phyloP scores from a whole-genome alignment of 2,113 vertebrate genomes.

The Andinoacara biseriatus region DNA sequence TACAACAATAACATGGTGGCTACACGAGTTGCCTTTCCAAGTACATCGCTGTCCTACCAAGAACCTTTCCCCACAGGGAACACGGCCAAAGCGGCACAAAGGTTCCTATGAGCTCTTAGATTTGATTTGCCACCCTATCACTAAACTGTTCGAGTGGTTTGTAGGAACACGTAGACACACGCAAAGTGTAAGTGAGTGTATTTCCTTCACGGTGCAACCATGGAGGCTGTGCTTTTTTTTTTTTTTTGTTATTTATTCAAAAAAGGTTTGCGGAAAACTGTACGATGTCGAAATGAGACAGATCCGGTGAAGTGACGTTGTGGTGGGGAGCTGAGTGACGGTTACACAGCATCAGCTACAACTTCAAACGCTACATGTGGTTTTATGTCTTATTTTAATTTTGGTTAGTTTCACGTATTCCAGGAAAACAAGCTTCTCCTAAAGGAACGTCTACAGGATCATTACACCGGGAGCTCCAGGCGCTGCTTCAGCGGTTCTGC shows the following conservation, averaged over 20 bases:
- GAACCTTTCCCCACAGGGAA: background rate
- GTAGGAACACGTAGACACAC: background rate
- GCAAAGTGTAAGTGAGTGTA: background rate
- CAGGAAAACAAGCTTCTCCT: background rate
- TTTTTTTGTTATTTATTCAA: background rate
- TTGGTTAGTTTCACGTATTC: background rate
- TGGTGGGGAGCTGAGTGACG: background rate
- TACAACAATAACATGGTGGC: background rate
- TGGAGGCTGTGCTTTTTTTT: no score
- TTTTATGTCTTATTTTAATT: background rate
- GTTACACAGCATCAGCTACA: background rate
- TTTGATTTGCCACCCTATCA: background rate
- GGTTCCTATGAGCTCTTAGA: background rate
- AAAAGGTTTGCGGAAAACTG: background rate
- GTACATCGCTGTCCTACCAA: background rate
- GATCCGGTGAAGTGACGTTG: conserved; percentile 16
- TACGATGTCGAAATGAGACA: conserved; percentile 1
- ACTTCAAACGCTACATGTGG: background rate
- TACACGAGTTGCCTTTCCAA: conserved; percentile 25
- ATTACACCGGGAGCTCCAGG: no score
- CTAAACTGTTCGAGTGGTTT: background rate
- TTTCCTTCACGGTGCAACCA: background rate
- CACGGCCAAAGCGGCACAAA: background rate
- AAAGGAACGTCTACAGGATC: background rate
- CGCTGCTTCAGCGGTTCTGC: no score